Base-by-base conservation (phyloP, 2,113 vertebrate species). In the Embiotoca jacksoni region DNA sequence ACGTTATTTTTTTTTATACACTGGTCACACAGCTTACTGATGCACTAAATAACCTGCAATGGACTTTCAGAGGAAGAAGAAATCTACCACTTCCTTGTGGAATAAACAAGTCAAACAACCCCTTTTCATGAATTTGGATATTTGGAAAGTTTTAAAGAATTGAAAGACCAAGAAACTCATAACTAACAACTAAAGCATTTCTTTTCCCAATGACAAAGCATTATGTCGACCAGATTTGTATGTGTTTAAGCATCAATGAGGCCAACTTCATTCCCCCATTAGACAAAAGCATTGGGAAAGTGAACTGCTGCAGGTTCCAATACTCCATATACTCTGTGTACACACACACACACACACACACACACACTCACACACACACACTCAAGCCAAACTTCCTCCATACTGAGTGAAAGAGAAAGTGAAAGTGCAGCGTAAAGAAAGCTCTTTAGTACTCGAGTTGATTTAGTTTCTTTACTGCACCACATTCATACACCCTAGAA, bases 401-500 rank as follows among this genome's bases (percentile, higher is more conserved):
- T 4, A n/a, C 69, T 30, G 54, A 63, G 47, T 57, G 52, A 69
- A 74, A 44, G 33, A 70, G 56, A 57, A 61, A 73, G 37, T 30
- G 30, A 63, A n/a, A 62, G 52, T 52, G 9, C 30, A 56, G 9
- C 1, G 0, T 60, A 39, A 41, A 78, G 36, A 52, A 36, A 72
- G 30, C 15, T 71, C 37, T 65, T 72, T 15, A 36, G 30, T 57
- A 11, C 35, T 60, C 1, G 3, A 53, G 72, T 47, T 80, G 68
- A 81, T 84, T 88, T 87, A 9, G 11, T 68, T 86, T 80, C 44
- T 44, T 60, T 65, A 67, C 55, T 87, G 78, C 59, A 2, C 58
- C 70, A 64, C 78, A 67, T 30, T 30, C 14, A 2, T 47, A 39
- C 47, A 39, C 52, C 3, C 23, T 62, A 46, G 59, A 63, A 74